phyloP scores from a whole-genome alignment of 2,888 invertebrate species.

The Nymphalis polychloros region DNA sequence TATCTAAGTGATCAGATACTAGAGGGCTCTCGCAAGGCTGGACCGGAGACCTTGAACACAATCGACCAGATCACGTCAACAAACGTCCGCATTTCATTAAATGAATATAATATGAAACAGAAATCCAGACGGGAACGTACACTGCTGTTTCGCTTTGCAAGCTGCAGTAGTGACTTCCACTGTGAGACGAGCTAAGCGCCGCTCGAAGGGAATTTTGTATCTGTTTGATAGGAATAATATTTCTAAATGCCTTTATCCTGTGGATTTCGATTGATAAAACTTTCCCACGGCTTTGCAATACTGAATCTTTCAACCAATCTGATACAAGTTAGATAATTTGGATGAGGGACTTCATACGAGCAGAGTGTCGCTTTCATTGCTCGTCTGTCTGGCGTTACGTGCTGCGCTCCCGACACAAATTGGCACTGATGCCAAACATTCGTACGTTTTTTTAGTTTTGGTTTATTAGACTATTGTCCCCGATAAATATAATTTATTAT shows the following conservation, averaged over 20 bases:
- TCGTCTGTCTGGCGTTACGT: not conserved
- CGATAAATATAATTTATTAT: too few relatives aligned
- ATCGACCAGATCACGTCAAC: not conserved
- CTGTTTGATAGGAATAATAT: slow-evolving; percentile 2
- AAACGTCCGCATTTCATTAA: not conserved
- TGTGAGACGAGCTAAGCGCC: too few relatives aligned
- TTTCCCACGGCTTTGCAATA: not conserved
- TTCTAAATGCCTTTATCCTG: slow-evolving; percentile 7
- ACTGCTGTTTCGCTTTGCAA: not conserved
- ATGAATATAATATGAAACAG: not conserved
- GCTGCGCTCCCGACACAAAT: not conserved
- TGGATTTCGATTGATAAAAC: not conserved
- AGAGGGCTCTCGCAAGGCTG: too few relatives aligned
- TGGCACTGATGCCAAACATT: slow-evolving; percentile 1
- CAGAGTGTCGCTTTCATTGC: slow-evolving; percentile 5
- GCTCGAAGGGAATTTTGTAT: not conserved
- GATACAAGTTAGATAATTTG: not conserved
- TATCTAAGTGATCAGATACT: too few relatives aligned
- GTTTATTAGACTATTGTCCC: too few relatives aligned
- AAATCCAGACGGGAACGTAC: too few relatives aligned
- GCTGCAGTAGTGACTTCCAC: not conserved
- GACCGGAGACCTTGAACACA: too few relatives aligned
- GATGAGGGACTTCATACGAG: not conserved
- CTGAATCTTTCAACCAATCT: not conserved
- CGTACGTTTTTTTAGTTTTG: too few relatives aligned